Conservation (phyloP, 2,888 invertebrate genomes). For the Melieria picta region DNA sequence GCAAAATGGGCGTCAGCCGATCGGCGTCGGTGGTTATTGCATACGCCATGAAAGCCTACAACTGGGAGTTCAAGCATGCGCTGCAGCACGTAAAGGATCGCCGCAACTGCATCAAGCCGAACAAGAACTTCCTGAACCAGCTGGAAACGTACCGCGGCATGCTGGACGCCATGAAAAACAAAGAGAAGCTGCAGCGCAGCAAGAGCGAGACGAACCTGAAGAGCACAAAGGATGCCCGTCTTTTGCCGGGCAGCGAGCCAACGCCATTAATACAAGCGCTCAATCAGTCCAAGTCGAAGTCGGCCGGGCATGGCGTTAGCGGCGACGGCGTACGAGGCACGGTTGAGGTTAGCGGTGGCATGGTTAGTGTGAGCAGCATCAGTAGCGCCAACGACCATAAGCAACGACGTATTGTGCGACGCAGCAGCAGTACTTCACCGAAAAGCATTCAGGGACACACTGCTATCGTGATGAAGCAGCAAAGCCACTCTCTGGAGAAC, state of each 20-base stretch:
- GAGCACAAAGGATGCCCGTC: constrained; percentile 72
- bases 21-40: constrained; percentile 98
- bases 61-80: constrained; percentile 91
- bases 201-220: constrained; percentile 93
- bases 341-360: constrained; percentile 36
- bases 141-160: constrained; percentile 96
- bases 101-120: constrained; percentile 94
- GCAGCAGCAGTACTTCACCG: constrained; percentile 64
- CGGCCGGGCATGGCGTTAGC: constrained; percentile 42
- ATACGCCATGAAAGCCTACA: constrained; percentile 97
- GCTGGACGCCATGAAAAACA: constrained; percentile 95
- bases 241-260: constrained; percentile 70
- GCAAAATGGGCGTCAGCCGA: constrained; percentile 99
- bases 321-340: constrained; percentile 36
- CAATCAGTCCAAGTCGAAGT: constrained; percentile 63
- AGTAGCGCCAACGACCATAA: constrained; percentile 52
- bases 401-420: constrained; percentile 56
- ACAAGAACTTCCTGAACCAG: constrained; percentile 92
- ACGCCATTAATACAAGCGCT: constrained; percentile 72
- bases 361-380: constrained; percentile 33
- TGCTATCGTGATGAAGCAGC: constrained; percentile 62
- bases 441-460: constrained; percentile 54
- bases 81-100: constrained; percentile 89
- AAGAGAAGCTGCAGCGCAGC: constrained; percentile 89
- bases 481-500: constrained; percentile 66